Percentiles rank a stretch among this genome's conserved stretches.
These are phyloP conservation scores for Mesorhabditis spiculigera DNA, from an alignment of 2,888 invertebrate genomes.

Conservation along the genomic window DNA sequence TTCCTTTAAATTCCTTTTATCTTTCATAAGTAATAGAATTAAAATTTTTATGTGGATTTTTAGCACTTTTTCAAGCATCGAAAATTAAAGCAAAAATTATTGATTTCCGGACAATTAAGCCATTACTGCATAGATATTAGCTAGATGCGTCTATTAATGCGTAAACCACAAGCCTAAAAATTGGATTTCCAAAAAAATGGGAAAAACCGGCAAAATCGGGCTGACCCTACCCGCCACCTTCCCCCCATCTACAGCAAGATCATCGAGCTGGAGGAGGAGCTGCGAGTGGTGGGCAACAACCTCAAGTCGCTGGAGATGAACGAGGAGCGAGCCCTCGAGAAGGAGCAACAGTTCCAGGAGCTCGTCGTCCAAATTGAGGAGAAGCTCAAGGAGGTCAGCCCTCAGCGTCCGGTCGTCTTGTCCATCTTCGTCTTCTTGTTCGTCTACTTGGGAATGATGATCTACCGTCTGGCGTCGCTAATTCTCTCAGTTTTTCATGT, in stretches of 20 bases:
- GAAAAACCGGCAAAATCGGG: slow-evolving; percentile 93
- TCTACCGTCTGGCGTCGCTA: too few relatives aligned
- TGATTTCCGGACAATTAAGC: too few relatives aligned
- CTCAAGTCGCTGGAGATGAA: slow-evolving; percentile 99
- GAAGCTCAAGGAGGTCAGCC: slow-evolving; percentile 81
- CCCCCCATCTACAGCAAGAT: slow-evolving; percentile 82
- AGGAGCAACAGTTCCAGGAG: slow-evolving; percentile 86
- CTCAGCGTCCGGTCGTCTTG: slow-evolving; percentile 7
- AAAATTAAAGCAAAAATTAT: too few relatives aligned
- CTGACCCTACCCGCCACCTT: slow-evolving; percentile 64
- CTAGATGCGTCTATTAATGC: too few relatives aligned
- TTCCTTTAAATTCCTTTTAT: too few relatives aligned
- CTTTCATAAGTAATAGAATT: too few relatives aligned
- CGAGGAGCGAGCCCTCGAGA: slow-evolving; percentile 96
- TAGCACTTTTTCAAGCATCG: too few relatives aligned
- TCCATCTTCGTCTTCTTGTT: slow-evolving; percentile 14
- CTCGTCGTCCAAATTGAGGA: slow-evolving; percentile 83
- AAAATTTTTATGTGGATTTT: too few relatives aligned
- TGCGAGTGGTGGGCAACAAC: slow-evolving; percentile 99
- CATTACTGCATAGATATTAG: too few relatives aligned
- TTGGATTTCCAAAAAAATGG: slow-evolving; percentile 68
- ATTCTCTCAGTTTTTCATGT: too few relatives aligned
- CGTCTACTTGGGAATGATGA: background rate
- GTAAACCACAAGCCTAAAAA: too few relatives aligned
- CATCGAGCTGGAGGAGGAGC: slow-evolving; percentile 98